phyloP scores from a whole-genome alignment of 2,888 invertebrate species.

The Gymnocheta viridis region DNA sequence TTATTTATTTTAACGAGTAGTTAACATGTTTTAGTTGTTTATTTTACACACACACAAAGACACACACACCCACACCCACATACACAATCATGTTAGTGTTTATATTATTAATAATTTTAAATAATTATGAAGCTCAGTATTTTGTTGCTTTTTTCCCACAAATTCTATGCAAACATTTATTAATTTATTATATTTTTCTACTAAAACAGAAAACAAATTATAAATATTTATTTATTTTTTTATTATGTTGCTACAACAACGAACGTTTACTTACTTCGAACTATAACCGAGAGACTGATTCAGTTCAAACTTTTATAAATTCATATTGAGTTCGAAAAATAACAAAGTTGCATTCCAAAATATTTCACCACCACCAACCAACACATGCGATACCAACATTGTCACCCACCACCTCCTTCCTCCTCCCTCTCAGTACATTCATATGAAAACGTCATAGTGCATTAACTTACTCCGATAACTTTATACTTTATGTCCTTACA shows the following conservation, averaged over 20 bases:
- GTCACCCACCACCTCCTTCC: background rate
- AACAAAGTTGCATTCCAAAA: conserved; percentile 64
- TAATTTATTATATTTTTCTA: conserved; percentile 9
- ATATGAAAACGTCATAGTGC: conserved; percentile 24
- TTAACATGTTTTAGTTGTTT: conserved; percentile 2
- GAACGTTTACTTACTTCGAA: conserved; percentile 57
- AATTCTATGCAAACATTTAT: conserved; percentile 14
- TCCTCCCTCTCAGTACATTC: background rate
- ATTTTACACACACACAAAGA: background rate
- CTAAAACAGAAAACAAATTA: background rate
- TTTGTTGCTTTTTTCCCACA: background rate
- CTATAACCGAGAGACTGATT: conserved; percentile 62
- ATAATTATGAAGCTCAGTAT: background rate
- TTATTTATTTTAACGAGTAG: conserved; percentile 7
- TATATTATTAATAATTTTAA: background rate
- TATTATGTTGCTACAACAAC: conserved; percentile 67
- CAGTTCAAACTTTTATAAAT: conserved; percentile 60
- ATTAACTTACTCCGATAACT: conserved; percentile 57
- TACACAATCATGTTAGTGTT: background rate
- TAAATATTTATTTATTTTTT: conserved; percentile 6
- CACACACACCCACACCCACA: background rate
- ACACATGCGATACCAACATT: background rate
- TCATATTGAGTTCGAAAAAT: conserved; percentile 62
- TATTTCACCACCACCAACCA: conserved; percentile 47
- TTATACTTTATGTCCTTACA: conserved; percentile 42